Evolutionary conservation across 2,888 invertebrate genomes (phyloP).

Genomic region (Drosophila lacicola): DNA sequence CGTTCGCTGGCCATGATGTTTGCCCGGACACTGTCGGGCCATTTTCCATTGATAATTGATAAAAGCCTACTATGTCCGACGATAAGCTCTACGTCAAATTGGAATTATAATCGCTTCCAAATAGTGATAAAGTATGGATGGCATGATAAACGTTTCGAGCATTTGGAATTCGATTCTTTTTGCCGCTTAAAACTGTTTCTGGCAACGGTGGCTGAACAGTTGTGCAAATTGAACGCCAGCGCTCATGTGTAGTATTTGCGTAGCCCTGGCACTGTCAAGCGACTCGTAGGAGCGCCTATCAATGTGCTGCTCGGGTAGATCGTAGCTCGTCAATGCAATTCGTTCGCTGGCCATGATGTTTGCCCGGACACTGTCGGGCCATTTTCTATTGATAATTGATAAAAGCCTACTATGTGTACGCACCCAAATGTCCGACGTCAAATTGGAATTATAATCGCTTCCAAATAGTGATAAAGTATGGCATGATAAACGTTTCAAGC

Average conservation of each 20-base stretch:
- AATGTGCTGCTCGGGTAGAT: not conserved
- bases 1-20: constrained; percentile 44
- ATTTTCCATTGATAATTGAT: constrained; percentile 36
- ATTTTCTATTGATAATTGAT: constrained; percentile 36
- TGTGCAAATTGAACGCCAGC: constrained; percentile 22
- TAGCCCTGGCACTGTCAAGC: no score
- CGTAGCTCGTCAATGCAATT: not conserved
- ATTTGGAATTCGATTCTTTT: not conserved
- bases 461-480: not conserved
- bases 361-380: constrained; percentile 35
- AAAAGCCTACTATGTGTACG: constrained; percentile 50
- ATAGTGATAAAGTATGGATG: not conserved
- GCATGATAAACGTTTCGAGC: constrained; percentile 7
- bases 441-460: not conserved
- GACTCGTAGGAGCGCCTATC: constrained; percentile 65
- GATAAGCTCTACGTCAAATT: constrained; percentile 10
- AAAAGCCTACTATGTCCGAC: constrained; percentile 38
- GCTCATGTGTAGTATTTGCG: not conserved
- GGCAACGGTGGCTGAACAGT: constrained; percentile 24
- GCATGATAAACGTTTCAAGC: constrained; percentile 8
- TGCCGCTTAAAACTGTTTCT: not conserved
- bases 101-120: not conserved
- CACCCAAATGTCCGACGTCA: no score
- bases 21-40: constrained; percentile 35
- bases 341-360: constrained; percentile 44